Evolutionary conservation across 2,888 invertebrate species (phyloP).

Genomic region (Cinara cedri): DNA sequence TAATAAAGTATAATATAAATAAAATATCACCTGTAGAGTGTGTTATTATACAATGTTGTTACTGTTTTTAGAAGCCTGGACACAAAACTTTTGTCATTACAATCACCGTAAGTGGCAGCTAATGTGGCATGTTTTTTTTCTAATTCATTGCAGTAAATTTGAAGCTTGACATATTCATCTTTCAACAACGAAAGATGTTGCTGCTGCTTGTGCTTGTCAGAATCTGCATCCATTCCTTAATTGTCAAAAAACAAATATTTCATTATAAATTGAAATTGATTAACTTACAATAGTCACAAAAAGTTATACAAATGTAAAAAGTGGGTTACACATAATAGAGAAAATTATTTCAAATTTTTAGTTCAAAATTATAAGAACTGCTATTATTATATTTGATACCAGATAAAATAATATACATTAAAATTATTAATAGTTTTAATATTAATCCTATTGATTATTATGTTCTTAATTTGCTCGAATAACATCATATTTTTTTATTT

Average conservation of each 20-base stretch:
- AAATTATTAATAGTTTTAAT: too few species aligned
- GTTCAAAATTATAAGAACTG: too few species aligned
- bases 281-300: background rate
- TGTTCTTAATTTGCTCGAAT: too few species aligned
- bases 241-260: background rate
- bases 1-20: background rate
- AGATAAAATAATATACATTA: too few species aligned
- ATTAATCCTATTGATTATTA: too few species aligned
- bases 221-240: conserved; percentile 45
- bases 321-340: too few species aligned
- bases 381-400: too few species aligned
- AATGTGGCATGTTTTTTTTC: conserved; percentile 84
- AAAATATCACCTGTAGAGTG: conserved; percentile 69
- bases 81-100: conserved; percentile 81
- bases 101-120: conserved; percentile 71
- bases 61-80: conserved; percentile 80
- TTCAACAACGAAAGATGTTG: conserved; percentile 84
- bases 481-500: too few species aligned
- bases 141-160: conserved; percentile 78
- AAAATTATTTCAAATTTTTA: too few species aligned
- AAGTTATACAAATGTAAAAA: too few species aligned
- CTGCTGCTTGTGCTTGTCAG: conserved; percentile 68
- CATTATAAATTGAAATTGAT: background rate
- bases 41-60: conserved; percentile 80
- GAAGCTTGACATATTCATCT: conserved; percentile 89